These are phyloP conservation scores for Salvator merianae DNA, from an alignment of 2,113 vertebrate genomes.

Conservation along the genomic window DNA sequence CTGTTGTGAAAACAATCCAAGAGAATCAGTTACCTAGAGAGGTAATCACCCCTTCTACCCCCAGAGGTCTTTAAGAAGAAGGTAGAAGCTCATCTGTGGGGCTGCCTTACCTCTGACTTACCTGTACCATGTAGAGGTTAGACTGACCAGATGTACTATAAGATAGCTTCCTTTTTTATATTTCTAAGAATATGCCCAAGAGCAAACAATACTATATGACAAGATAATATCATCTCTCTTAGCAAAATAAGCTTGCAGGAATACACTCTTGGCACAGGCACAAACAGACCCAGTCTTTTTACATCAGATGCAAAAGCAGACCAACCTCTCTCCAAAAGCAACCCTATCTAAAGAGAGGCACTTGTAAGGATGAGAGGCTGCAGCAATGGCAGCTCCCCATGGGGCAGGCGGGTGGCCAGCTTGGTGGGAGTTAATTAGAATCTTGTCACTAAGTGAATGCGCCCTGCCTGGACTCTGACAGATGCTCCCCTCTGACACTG, in stretches of 20 bases:
- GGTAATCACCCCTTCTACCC: no score
- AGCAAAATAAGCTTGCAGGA: not conserved
- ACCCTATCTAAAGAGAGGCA: conserved; percentile 14
- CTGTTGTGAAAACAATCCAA: not conserved
- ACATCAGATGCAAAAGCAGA: conserved; percentile 11
- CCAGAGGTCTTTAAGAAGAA: not conserved
- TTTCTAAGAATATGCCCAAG: not conserved
- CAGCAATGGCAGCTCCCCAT: conserved; percentile 66
- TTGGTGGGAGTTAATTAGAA: conserved; percentile 97
- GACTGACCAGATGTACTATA: not conserved
- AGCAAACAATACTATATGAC: not conserved
- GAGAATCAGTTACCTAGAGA: not conserved
- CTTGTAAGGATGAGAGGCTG: conserved; percentile 29
- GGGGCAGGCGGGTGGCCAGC: conserved; percentile 70
- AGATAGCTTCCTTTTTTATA: not conserved
- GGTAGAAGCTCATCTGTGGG: not conserved
- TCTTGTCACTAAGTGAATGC: conserved; percentile 94
- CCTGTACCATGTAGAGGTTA: no score
- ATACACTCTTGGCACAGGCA: not conserved
- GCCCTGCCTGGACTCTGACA: conserved; percentile 96
- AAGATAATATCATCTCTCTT: not conserved
- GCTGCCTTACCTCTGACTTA: not conserved
- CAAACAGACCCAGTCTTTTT: not conserved
- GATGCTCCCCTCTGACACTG: conserved; percentile 79
- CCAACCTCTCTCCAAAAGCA: accelerated